A percentile compares a stretch with the other conserved stretches of the same genome.
Evolutionary conservation across 1,140 invertebrate species (phyloP).

Genomic region (Cydia splendana): DNA sequence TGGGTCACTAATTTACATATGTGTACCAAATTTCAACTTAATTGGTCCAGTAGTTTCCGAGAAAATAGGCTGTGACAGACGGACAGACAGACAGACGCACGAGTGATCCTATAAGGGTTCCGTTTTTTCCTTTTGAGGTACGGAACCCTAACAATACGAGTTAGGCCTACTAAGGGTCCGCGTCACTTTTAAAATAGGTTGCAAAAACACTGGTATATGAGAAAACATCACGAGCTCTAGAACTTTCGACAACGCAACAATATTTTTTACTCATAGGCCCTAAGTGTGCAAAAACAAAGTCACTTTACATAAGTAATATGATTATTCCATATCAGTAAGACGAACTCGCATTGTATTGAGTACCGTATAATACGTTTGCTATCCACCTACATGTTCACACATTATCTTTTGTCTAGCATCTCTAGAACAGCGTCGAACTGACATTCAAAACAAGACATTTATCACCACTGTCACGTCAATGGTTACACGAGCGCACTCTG

Average conservation of each 20-base stretch:
- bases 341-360: slow-evolving; percentile 18
- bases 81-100: too few species aligned
- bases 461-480: slow-evolving; percentile 9
- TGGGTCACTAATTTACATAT: too few species aligned
- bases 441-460: slow-evolving; percentile 22
- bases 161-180: too few species aligned
- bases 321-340: slow-evolving; percentile 23
- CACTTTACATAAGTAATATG: slow-evolving; percentile 24
- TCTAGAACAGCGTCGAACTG: slow-evolving; percentile 11
- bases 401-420: slow-evolving; percentile 15
- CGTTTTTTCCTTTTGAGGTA: too few species aligned
- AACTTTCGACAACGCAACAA: slow-evolving; percentile 1
- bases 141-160: too few species aligned
- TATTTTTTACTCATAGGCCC: not conserved
- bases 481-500: not conserved
- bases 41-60: too few species aligned
- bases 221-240: not conserved
- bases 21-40: too few species aligned
- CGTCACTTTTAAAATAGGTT: too few species aligned
- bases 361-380: slow-evolving; percentile 24
- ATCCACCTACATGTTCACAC: slow-evolving; percentile 17
- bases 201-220: not conserved
- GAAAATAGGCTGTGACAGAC: too few species aligned
- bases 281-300: slow-evolving; percentile 18
- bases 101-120: too few species aligned